Evolutionary conservation across 1,140 invertebrate species (phyloP).

Genomic region (Drosophila pseudoananassae): DNA sequence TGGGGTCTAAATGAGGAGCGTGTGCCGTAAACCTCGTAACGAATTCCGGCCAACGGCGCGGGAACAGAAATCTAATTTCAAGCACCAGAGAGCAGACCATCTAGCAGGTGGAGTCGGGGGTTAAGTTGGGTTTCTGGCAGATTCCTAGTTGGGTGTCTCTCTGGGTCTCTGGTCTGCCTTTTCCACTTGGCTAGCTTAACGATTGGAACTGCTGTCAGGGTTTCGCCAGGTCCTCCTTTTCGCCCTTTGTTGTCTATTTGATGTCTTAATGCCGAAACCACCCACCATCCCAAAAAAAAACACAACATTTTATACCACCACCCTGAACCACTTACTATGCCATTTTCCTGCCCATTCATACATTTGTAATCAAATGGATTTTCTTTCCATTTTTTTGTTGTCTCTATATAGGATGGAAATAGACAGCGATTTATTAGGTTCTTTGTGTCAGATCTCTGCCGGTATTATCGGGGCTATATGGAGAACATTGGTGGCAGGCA

Average conservation of each 20-base stretch:
- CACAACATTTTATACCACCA: not conserved
- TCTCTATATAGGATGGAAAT: constrained; percentile 25
- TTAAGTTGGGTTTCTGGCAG: constrained; percentile 4
- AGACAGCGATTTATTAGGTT: constrained; percentile 43
- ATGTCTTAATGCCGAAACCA: constrained; percentile 48
- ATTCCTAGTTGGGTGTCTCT: constrained; percentile 4
- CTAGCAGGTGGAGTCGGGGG: constrained; percentile 15
- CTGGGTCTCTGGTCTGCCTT: constrained; percentile 24
- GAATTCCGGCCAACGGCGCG: constrained; percentile 43
- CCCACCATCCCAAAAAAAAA: constrained; percentile 2
- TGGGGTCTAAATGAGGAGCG: constrained; percentile 11
- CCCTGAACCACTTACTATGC: not conserved
- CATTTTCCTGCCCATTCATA: constrained; percentile 24
- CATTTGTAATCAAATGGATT: constrained; percentile 50
- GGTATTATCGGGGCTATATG: constrained; percentile 22
- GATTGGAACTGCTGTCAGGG: constrained; percentile 41
- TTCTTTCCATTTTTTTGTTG: constrained; percentile 33
- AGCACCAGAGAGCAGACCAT: constrained; percentile 46
- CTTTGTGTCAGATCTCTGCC: constrained; percentile 31
- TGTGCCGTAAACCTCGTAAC: constrained; percentile 47
- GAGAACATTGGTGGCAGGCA: not conserved
- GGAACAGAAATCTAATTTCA: constrained; percentile 54
- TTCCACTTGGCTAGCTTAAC: constrained; percentile 50
- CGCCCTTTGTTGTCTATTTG: constrained; percentile 43
- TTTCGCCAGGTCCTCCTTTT: constrained; percentile 15